phyloP scores from a whole-genome alignment of 92 coral and sea anemone genomes.

The Scolanthus callimorphus region DNA sequence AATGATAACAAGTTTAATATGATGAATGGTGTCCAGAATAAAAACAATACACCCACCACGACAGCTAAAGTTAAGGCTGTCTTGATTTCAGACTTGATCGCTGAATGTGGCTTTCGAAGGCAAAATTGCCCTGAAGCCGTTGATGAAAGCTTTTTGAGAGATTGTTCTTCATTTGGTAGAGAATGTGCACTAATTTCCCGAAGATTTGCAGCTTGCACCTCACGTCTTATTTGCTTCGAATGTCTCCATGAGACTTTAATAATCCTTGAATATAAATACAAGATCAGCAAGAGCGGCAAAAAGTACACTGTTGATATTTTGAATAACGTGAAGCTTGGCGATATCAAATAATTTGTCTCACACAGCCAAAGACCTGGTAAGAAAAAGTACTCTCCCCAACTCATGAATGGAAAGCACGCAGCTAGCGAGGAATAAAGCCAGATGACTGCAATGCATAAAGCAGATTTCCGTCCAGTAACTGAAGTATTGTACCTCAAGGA shows the following conservation, averaged over 20 bases:
- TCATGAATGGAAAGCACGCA: constrained; percentile 60
- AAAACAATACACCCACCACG: constrained; percentile 71
- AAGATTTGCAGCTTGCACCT: constrained; percentile 57
- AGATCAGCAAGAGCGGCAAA: constrained; percentile 54
- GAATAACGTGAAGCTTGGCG: constrained; percentile 57
- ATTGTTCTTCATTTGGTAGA: constrained; percentile 10
- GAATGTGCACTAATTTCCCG: constrained; percentile 32
- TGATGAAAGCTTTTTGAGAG: constrained; percentile 13
- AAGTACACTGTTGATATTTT: constrained; percentile 61
- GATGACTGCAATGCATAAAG: constrained; percentile 22
- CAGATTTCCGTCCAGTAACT: constrained; percentile 52
- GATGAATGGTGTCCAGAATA: constrained; percentile 77
- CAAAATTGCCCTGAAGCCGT: constrained; percentile 67
- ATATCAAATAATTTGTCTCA: constrained; percentile 41
- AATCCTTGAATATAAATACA: constrained; percentile 62
- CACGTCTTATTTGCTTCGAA: constrained; percentile 75
- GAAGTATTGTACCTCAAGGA: constrained; percentile 75
- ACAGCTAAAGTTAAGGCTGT: constrained; percentile 57
- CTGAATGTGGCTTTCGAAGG: constrained; percentile 79
- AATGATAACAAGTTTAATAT: constrained; percentile 56
- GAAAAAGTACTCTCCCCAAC: constrained; percentile 54
- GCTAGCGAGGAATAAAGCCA: constrained; percentile 64
- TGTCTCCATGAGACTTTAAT: constrained; percentile 63
- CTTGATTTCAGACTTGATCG: constrained; percentile 63
- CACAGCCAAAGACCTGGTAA: constrained; percentile 76